Evolutionary conservation across 30 jellyfish, hydroid and myxozoan species (phyloP), one percentile per base, ranked within the genome.

Genomic region (Pelagia noctiluca): DNA sequence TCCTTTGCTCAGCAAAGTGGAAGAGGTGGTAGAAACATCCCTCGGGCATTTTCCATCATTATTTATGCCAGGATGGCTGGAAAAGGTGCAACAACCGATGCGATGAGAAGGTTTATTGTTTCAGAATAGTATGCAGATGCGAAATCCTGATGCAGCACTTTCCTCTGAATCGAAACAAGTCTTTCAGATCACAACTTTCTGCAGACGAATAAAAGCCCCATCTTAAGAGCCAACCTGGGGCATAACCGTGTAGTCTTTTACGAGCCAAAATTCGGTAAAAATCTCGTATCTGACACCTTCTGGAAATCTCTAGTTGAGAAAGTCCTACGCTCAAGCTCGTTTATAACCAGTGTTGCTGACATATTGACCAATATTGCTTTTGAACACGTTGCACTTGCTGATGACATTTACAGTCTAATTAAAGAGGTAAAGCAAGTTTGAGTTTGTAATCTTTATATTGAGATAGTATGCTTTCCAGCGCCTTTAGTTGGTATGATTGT

Each of bases 1-100:
- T 52, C 68, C 21, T 52, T 52, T 19, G 68, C 26, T 19, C 68
- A 52, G 68, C 68, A 52, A 19, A 52, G 68, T 19, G 68, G 68
- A 3, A 52, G 68, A 52, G 68, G 68, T 4, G 68, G 68, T 4
- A 52, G 68, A 19, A 52, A 52, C 12, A 8, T 3, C 12, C 7
- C 7, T 8, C 12, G 26, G 12, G 68, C 68, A 52, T 52, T 4
- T 19, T 52, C 68, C 16, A 16, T 42, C 57, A 42, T 42, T 42
- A 5, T 42, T 5, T 42, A 16, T 16, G 57, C 8, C 57, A 42
- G 57, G 57, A 16, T 42, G 16, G 16, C 16, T 5, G 57, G 57
- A 42, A 42, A 42, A 42, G 57, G 57, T 5, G 16, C 57, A 42
- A 42, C 57, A 19, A 19, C 68, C 4, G 68, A 52, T 30, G 68